Base-by-base conservation (phyloP, 1,140 invertebrate genomes). In the Sinonovacula constricta region DNA sequence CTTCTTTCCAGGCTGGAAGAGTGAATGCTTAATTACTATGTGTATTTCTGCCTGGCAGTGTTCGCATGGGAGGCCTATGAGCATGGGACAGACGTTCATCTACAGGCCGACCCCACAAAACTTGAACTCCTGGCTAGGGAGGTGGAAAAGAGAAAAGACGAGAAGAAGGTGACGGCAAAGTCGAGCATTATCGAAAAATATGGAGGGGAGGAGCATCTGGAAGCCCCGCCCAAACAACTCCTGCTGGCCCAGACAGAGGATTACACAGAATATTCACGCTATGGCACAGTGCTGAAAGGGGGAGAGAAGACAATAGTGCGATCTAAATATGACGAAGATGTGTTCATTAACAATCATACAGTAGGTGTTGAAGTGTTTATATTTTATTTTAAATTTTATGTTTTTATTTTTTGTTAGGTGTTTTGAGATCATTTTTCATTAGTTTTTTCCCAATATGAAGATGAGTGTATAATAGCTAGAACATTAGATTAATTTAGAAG, bases 51-150 rank as follows among this genome's bases (percentile, higher is more conserved):
- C 22, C 30, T 14, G 57, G n/a, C 82, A 92, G 92, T 99, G 81
- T 99, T 99, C 93, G 98, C 98, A 0, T 99, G 99, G 98, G 96
- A 99, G 87, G 98, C 98, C 0, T 95, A 96, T 87, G 95, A 96
- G 71, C 95, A 95, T 86, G 97, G 91, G 18, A 86, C 99, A 0
- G 98, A 99, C 92, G 96, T 99, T 3, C 97, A 99, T 92, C 92
- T 99, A 31, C 92, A 99, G 67, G 98, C 98, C 15, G 98, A 99
- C 91, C 99, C 98, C 0, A 99, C 99, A 5, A 99, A 99, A 92
- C 90, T 99, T 31, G 98, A 99, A 89, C 88, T 98, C 70, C 89
- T 99, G 15, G 94, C 98, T 85, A 94, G 95, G 71, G 96, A 99
- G 88, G 99, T 97, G 88, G 94, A 96, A 72, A 94, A 95, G 36